phyloP scores from a whole-genome alignment of 2,797 vertebrate species.

The Anniella stebbinsi region DNA sequence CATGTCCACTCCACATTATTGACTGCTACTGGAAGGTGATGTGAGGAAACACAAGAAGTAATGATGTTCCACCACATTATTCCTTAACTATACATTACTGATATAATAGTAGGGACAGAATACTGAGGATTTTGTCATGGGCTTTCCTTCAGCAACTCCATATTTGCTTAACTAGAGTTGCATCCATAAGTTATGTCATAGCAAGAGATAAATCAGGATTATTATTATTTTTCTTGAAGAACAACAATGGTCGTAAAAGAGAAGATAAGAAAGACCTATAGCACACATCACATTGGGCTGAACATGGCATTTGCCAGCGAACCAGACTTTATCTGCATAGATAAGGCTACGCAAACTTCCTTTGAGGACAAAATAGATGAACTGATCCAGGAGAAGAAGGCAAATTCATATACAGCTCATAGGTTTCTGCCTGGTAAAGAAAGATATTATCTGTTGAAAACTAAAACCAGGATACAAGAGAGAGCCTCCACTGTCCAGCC shows the following conservation, averaged over 20 bases:
- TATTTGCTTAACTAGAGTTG: too few relatives aligned
- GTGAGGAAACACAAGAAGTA: too few relatives aligned
- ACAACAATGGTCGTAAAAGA: conserved; percentile 15
- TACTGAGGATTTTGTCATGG: not conserved
- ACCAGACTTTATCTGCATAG: conserved; percentile 1
- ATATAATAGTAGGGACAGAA: too few relatives aligned
- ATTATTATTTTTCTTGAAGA: not conserved
- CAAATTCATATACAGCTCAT: not conserved
- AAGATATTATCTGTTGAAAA: not conserved
- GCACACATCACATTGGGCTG: conserved; percentile 1
- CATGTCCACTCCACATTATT: not conserved
- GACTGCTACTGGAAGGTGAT: not conserved
- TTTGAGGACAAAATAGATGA: not conserved
- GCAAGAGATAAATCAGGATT: not conserved
- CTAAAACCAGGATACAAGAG: not conserved
- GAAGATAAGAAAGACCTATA: not conserved
- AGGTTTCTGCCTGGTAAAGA: not conserved
- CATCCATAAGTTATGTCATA: not conserved
- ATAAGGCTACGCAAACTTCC: conserved; percentile 24
- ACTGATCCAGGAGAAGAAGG: not conserved
- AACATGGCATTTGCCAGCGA: conserved; percentile 4
- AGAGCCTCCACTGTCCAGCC: not conserved
- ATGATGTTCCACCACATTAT: not conserved
- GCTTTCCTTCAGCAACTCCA: not conserved
- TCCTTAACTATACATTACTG: not conserved